Conservation (phyloP, 2,113 vertebrate genomes). For the Lepidothrix coronata region DNA sequence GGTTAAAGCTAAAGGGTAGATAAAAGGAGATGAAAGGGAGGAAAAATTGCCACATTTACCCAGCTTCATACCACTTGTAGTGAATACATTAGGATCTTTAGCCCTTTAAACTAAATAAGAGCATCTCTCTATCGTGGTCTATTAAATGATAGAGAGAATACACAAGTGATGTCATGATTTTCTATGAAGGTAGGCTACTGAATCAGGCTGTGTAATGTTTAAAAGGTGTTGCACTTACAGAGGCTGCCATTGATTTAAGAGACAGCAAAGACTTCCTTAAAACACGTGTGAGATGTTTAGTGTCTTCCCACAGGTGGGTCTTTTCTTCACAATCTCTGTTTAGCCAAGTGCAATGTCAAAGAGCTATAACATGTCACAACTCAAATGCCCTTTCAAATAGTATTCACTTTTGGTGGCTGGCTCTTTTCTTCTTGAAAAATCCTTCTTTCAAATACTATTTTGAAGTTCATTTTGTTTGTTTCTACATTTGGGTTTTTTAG, state of each 20-base stretch:
- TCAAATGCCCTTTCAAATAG: background rate
- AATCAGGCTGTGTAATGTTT: background rate
- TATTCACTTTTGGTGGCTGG: background rate
- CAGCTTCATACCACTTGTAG: background rate
- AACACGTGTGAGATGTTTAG: fast-evolving
- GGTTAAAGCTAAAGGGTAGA: constrained; percentile 8
- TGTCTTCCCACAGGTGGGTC: background rate
- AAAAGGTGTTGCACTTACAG: background rate
- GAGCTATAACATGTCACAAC: background rate
- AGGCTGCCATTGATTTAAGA: background rate
- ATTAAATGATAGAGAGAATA: background rate
- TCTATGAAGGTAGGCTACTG: background rate
- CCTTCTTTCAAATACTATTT: background rate
- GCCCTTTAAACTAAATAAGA: background rate
- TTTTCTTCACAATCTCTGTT: background rate
- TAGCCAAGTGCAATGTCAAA: background rate
- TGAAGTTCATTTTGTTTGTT: background rate
- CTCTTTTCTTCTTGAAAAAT: background rate
- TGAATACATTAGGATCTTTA: constrained; percentile 5
- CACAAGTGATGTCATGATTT: background rate
- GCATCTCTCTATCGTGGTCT: background rate
- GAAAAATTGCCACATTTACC: background rate
- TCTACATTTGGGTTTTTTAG: background rate
- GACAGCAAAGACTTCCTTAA: background rate
- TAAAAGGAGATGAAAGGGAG: constrained; percentile 11